Conservation (phyloP, 2,888 invertebrate species). For the Ferrisia virgata region DNA sequence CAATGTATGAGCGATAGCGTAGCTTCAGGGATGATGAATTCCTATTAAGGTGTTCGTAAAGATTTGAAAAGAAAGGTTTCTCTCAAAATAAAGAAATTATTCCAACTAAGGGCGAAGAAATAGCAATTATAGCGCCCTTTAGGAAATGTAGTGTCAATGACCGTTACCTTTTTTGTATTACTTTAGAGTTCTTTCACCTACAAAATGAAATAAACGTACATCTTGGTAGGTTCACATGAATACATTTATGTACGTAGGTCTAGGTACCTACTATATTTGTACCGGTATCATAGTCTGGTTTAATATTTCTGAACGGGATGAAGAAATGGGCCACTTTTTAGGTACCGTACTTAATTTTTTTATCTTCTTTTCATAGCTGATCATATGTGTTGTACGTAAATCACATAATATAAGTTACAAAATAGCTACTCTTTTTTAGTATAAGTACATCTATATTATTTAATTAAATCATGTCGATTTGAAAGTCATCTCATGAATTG, state of each 20-base stretch:
- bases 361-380: no score
- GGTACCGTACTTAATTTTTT: no score
- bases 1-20: constrained; percentile 38
- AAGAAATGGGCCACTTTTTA: no score
- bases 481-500: no score
- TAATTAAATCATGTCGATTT: no score
- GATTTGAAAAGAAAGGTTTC: constrained; percentile 16
- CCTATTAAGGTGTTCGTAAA: constrained; percentile 31
- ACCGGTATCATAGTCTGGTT: neutral
- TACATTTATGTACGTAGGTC: no score
- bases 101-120: constrained; percentile 17
- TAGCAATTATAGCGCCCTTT: constrained; percentile 32
- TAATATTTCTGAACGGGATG: neutral
- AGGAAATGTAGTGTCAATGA: constrained; percentile 33
- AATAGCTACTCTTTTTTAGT: no score
- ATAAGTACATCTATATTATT: no score
- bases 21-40: constrained; percentile 42
- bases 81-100: constrained; percentile 38
- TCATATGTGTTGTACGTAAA: no score
- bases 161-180: neutral
- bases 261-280: neutral
- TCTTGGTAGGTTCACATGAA: neutral
- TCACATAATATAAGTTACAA: no score
- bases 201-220: neutral
- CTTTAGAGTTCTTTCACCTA: neutral